These are phyloP conservation scores for Malurus alboscapulatus DNA, from an alignment of 2,113 vertebrate species.

Conservation along the genomic window DNA sequence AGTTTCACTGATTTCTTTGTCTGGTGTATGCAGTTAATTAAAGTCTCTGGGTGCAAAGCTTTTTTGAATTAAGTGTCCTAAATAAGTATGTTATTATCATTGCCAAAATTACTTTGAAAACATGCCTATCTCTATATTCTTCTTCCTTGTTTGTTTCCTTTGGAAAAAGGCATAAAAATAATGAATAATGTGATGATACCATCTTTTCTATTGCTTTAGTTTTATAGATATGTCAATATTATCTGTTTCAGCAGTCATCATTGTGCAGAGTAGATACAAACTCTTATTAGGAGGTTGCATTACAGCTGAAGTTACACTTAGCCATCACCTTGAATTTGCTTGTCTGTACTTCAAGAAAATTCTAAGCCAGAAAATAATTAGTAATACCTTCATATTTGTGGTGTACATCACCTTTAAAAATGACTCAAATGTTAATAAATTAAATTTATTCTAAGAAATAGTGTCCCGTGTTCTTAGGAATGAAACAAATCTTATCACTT, in stretches of 20 bases:
- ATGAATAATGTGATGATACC: background rate
- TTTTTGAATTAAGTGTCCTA: constrained; percentile 7
- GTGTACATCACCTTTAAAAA: background rate
- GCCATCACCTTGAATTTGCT: background rate
- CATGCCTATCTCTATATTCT: background rate
- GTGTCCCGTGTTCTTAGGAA: background rate
- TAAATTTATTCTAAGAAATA: background rate
- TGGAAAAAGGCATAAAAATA: background rate
- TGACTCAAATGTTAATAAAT: background rate
- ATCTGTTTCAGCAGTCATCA: background rate
- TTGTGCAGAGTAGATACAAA: background rate
- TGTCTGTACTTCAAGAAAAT: background rate
- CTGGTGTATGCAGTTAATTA: constrained; percentile 1
- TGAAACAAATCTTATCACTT: background rate
- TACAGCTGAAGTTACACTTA: background rate
- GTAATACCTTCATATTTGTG: background rate
- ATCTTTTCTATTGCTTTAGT: constrained; percentile 24
- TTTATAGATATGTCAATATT: background rate
- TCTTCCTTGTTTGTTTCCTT: background rate
- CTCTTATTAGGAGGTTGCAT: background rate
- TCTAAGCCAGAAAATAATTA: background rate
- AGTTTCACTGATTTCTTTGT: background rate
- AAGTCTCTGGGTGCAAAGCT: background rate
- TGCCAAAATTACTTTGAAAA: background rate
- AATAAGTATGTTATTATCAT: background rate